Conservation (phyloP, 2,113 vertebrate species). For the Mandrillus leucophaeus region DNA sequence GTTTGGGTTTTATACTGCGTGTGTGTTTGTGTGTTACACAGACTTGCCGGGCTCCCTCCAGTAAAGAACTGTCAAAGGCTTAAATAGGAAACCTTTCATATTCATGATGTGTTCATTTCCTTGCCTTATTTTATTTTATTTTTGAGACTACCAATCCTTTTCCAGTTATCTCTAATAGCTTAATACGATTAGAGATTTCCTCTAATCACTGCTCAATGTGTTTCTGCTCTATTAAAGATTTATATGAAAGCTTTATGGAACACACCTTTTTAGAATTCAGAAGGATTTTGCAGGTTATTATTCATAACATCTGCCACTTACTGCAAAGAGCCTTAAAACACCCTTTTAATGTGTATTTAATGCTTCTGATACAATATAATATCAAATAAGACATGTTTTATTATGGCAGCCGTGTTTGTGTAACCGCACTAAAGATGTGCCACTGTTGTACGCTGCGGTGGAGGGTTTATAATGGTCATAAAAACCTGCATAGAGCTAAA, state of each 20-base stretch:
- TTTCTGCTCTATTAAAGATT: slow-evolving; percentile 80
- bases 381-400: slow-evolving; percentile 77
- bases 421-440: slow-evolving; percentile 42
- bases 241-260: slow-evolving; percentile 83
- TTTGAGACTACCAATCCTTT: slow-evolving; percentile 68
- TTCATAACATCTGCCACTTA: slow-evolving; percentile 86
- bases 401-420: slow-evolving; percentile 67
- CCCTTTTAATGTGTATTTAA: slow-evolving; percentile 83
- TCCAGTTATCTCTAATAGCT: slow-evolving; percentile 75
- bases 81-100: neutral
- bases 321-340: slow-evolving; percentile 79
- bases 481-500: slow-evolving; percentile 59
- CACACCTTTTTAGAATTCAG: slow-evolving; percentile 80
- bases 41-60: neutral
- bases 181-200: slow-evolving; percentile 76
- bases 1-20: neutral
- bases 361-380: slow-evolving; percentile 77
- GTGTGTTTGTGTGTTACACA: neutral
- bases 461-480: slow-evolving; percentile 70
- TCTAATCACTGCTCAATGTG: slow-evolving; percentile 73
- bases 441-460: slow-evolving; percentile 37
- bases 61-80: neutral
- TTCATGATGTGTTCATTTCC: slow-evolving; percentile 5
- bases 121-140: slow-evolving; percentile 57
- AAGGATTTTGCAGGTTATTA: slow-evolving; percentile 82